Conservation (phyloP, 2,113 vertebrate genomes). For the Nerophis lumbriciformis region DNA sequence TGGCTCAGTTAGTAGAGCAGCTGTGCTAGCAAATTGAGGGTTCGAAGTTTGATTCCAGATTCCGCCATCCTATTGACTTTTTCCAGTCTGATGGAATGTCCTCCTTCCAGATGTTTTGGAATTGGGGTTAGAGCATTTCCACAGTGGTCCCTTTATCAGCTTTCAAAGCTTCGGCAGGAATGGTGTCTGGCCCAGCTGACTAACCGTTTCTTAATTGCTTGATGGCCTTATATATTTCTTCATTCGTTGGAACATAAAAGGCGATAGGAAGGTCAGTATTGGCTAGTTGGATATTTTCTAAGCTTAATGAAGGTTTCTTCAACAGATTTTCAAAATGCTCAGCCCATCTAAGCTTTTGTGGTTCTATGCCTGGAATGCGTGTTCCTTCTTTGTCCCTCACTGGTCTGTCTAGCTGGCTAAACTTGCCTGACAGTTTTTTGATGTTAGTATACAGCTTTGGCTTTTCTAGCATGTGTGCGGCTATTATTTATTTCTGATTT, state of each 20-base stretch:
- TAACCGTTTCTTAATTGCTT: background rate
- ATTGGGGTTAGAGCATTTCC: background rate
- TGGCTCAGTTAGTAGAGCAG: too few species aligned
- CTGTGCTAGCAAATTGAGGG: too few species aligned
- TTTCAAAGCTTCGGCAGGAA: background rate
- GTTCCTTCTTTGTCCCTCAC: too few species aligned
- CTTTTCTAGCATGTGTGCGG: too few species aligned
- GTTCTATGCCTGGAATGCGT: too few species aligned
- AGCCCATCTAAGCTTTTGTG: too few species aligned
- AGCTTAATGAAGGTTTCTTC: background rate
- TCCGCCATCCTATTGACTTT: too few species aligned
- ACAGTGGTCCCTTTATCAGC: background rate
- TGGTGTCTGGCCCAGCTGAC: background rate
- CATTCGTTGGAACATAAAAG: background rate
- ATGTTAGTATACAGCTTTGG: too few species aligned
- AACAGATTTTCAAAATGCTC: background rate
- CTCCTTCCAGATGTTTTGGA: background rate
- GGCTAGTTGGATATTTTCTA: background rate
- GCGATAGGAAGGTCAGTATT: background rate
- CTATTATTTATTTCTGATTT: too few species aligned
- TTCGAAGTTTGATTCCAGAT: too few species aligned
- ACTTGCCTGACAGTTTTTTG: too few species aligned
- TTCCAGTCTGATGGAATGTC: background rate
- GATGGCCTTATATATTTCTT: conserved; percentile 1
- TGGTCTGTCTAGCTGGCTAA: too few species aligned